Base-by-base conservation (phyloP, 2,113 vertebrate species). In the Polypterus bichir region DNA sequence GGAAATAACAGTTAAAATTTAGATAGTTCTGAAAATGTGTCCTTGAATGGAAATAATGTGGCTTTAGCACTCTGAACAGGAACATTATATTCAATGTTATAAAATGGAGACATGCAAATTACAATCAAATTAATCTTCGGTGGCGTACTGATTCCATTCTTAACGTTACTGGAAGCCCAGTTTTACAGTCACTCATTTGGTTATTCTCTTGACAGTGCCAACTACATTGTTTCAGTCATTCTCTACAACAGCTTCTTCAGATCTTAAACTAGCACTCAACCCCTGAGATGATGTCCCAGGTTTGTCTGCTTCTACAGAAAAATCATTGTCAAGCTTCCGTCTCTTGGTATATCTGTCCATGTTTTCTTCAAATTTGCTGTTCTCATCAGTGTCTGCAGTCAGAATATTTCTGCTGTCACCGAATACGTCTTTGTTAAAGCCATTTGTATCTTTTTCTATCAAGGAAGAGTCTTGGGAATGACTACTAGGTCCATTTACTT, bases 361-460 rank as follows among this genome's bases (percentile, higher is more conserved):
- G 67, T 71, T 81, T 0, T 88, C 87, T n/a, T 89, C 85, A 47
- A 75, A 71, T 65, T 88, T 83, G 7, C 63, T 47, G 27, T 73
- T 76, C 48, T 83, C 78, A 0, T 65, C 78, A 66, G 69, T 77
- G 6, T 70, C 2, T 48, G 75, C 73, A 6, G 77, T 1, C 1
- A 79, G 84, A 46, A 84, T 74, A 0, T 77, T 66, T 72, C 73
- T 86, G 59, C 88, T 73, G 5, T 89, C 87, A 44, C 53, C 49
- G 59, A 72, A n/a, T 7, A 82, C 75, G 47, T 82, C 67, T 48
- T 75, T 68, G 4, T 88, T 86, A 64, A 86, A 92, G 5, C 91
- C 91, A 46, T 94, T 97, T 7, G 87, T 88, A 51, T 88, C 89
- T 64, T 65, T 79, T 62, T 93, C 91, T 0, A 54, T 0, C 57